Base-by-base conservation (phyloP, 2,888 invertebrate species). In the Seladonia tumulorum region DNA sequence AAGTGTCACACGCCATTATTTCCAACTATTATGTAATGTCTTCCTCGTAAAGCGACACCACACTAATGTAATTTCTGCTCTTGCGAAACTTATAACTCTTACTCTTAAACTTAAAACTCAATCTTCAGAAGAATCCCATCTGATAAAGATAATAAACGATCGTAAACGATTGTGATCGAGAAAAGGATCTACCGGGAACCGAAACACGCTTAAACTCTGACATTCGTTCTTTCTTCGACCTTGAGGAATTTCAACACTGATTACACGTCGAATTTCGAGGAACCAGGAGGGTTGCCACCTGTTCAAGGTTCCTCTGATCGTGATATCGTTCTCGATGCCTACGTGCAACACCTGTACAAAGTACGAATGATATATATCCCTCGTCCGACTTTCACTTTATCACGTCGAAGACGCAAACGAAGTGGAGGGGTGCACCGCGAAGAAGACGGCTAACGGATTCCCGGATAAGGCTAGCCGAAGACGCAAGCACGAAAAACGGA, bases 311-410 rank as follows among this genome's bases (percentile, higher is more conserved):
- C 39, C 68, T 63, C 7, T 16, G 12, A 8, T 4, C 63, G 3
- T 49, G 10, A 39, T 68, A 39, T 22, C 22, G 22, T 22, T 57
- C 18, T 1, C 18, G 18, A 5, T 39, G 53, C 18, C 57, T 78
- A 79, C 73, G 70, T 73, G 75, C 74, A 79, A 80, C 76, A 80
- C 39, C 45, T 70, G 80, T 45, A 63, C 78, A 72, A 85, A 73
- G 85, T 82, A 80, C 18, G 45, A 25, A 16, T 47, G 3, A 80
- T 73, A 71, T 73, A 71, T 39, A 49, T 84, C 53, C 42, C 18
- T 60, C 45, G 42, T 53, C 42, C 80, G 71, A 90, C 90, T 90
- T 90, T 90, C 90, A 90, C 90, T 85, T 76, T 45, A 25, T 53
- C 47, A 14, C 72, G 74, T 81, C 77, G 53, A 76, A 66, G 79